phyloP scores from a whole-genome alignment of 2,888 invertebrate species.

The Julus scanicus region DNA sequence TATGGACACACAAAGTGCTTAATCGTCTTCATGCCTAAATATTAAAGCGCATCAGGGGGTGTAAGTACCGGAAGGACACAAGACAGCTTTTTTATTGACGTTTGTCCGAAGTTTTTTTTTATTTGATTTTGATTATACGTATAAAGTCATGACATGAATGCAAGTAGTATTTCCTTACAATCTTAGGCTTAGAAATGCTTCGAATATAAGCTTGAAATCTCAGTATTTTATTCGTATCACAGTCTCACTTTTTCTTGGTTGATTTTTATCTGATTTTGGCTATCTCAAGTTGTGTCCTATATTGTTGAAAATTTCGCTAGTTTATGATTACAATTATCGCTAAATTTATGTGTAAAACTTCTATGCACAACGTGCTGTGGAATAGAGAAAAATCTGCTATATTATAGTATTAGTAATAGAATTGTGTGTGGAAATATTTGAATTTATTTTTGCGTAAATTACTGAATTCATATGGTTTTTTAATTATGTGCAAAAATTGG shows the following conservation, averaged over 20 bases:
- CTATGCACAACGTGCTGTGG: too few species aligned
- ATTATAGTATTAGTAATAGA: too few species aligned
- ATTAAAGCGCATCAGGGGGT: neutral
- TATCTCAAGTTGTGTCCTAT: too few species aligned
- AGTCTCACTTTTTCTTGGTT: neutral
- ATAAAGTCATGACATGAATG: neutral
- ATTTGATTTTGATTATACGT: conserved; percentile 14
- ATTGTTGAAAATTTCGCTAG: neutral
- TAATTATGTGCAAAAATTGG: too few species aligned
- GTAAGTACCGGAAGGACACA: conserved; percentile 7
- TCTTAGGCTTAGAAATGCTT: too few species aligned
- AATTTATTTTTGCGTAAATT: too few species aligned
- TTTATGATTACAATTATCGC: neutral
- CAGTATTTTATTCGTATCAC: neutral
- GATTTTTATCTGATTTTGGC: neutral
- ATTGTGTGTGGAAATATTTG: too few species aligned
- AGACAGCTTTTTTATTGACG: conserved; percentile 3
- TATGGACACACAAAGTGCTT: neutral
- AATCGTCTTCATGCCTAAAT: neutral
- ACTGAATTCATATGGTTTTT: too few species aligned
- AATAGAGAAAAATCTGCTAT: too few species aligned
- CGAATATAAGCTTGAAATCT: neutral
- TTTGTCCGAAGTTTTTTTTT: neutral
- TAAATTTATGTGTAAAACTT: too few species aligned
- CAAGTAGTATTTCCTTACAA: too few species aligned